Percentiles rank a stretch among this genome's conserved stretches.
phyloP scores from a whole-genome alignment of 2,797 vertebrate species.

The Pangasius djambal region DNA sequence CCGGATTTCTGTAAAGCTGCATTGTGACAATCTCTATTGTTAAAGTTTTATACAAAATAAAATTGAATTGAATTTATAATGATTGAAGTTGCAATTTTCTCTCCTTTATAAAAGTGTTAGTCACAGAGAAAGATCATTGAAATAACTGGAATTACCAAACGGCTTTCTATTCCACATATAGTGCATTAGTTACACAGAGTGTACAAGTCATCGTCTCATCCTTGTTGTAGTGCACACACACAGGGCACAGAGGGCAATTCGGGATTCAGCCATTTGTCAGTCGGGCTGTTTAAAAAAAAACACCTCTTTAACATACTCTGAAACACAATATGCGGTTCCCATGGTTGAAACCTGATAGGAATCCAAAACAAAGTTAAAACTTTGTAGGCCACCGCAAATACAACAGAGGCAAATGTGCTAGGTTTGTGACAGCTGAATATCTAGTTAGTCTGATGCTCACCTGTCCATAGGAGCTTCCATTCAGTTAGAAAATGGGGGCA shows the following conservation, averaged over 20 bases:
- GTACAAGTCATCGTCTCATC: not conserved
- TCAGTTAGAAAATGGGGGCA: not conserved
- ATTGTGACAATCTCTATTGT: not conserved
- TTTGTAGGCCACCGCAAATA: not conserved
- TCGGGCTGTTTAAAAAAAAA: not conserved
- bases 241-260: not conserved
- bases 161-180: not conserved
- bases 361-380: not conserved
- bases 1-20: not conserved
- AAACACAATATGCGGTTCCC: conserved; percentile 55
- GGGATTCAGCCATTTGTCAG: not conserved
- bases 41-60: not conserved
- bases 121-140: not conserved
- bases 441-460: conserved; percentile 8
- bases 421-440: no score
- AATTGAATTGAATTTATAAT: not conserved
- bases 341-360: conserved; percentile 64
- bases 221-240: not conserved
- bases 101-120: not conserved
- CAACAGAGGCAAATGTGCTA: not conserved
- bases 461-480: conserved; percentile 1
- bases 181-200: not conserved
- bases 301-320: not conserved
- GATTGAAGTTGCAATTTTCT: not conserved
- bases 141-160: not conserved